Evolutionary conservation across 2,888 invertebrate genomes (phyloP), one percentile per base, ranked within the genome.

Genomic region (Macrophya annulata): DNA sequence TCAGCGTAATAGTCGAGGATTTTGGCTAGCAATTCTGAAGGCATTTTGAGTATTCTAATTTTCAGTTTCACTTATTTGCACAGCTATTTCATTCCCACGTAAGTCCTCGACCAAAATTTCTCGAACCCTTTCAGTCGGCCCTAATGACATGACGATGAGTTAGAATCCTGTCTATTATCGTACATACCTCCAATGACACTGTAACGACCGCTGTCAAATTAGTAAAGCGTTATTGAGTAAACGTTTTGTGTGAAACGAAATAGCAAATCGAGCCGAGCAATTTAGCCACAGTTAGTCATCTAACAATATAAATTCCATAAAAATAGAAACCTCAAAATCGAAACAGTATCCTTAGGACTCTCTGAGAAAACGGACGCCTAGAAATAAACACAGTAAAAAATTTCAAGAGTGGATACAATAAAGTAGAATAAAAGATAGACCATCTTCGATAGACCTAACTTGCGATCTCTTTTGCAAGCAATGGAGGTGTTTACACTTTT

Each of bases 401-500:
- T 3, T 25, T n/a, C n/a, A 55, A n/a, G 5, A 25, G 25, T 62
- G 62, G 12, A 68, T 68, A 68, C 17, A 15, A 68, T 6, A 10
- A 4, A 15, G 37, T 68, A 68, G 15, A 15, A 17, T 1, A 68
- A 37, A 37, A 68, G 12, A 15, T 31, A 17, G 37, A 68, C 45
- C 5, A 25, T 74, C 45, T 45, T 45, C 25, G 15, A n/a, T 12
- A 6, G 55, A 55, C 55, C n/a, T 51, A 17, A 43, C 17, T 45
- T 4, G 15, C 15, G 12, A 51, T 48, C 37, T 37, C 0, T 25
- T 77, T 55, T 31, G 55, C 51, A 8, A 55, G 55, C 77, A 9
- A 77, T 77, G 77, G 12, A 31, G 77, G 51, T 77, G 77, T 77
- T 77, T 37, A 10, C 12, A 77, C 31, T 77, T 77, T 77, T 65